These are phyloP conservation scores for Balaeniceps rex DNA, from an alignment of 2,113 vertebrate genomes.

Conservation along the genomic window DNA sequence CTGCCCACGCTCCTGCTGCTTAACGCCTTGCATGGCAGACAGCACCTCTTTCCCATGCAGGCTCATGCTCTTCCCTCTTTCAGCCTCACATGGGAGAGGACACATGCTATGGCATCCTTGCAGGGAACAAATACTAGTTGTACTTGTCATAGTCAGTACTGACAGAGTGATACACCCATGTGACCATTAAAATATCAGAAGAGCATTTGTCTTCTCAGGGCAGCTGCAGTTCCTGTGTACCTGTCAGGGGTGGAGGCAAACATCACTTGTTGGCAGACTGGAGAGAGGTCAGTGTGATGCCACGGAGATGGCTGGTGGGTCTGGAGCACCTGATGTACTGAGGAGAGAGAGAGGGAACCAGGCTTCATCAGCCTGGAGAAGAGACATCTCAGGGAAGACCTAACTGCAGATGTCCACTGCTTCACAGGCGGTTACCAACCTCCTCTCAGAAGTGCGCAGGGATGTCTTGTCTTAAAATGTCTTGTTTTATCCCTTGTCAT, in stretches of 20 bases:
- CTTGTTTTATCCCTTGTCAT: neutral
- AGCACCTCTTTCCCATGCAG: fast-evolving
- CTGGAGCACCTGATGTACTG: neutral
- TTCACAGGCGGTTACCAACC: neutral
- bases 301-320: fast-evolving
- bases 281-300: neutral
- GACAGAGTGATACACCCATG: neutral
- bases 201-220: neutral
- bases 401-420: neutral
- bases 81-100: neutral
- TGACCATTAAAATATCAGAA: neutral
- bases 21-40: neutral
- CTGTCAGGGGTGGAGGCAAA: neutral
- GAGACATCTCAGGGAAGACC: neutral
- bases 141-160: no score
- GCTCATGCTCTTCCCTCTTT: neutral
- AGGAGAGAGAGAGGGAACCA: neutral
- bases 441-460: neutral
- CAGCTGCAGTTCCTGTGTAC: neutral
- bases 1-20: neutral
- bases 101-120: neutral
- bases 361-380: neutral
- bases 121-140: fast-evolving
- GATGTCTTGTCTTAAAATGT: neutral
- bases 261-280: neutral